Evolutionary conservation across 2,113 vertebrate species (phyloP).

Genomic region (Mionectes macconnelli): DNA sequence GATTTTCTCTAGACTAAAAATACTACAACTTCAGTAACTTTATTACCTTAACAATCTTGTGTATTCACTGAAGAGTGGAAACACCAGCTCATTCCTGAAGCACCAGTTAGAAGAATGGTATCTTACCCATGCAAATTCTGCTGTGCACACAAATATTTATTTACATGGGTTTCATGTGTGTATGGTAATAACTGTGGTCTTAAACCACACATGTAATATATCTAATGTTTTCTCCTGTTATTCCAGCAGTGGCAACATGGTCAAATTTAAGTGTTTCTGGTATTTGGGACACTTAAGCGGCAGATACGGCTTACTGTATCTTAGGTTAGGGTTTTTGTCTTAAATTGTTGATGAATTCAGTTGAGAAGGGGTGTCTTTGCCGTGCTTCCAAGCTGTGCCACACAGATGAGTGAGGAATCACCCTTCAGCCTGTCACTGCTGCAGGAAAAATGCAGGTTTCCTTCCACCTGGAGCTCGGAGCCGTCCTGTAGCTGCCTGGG

Average conservation of each 20-base stretch:
- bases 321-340: background rate
- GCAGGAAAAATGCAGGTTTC: background rate
- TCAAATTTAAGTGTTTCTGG: background rate
- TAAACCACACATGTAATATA: background rate
- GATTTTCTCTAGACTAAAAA: background rate
- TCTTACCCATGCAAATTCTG: background rate
- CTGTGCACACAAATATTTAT: background rate
- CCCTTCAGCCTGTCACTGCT: background rate
- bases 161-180: background rate
- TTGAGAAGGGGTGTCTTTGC: background rate
- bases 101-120: background rate
- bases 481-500: background rate
- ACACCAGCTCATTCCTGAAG: background rate
- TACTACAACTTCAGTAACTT: background rate
- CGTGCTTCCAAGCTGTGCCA: background rate
- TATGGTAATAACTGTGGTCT: background rate
- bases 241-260: background rate
- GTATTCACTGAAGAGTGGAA: background rate
- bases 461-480: background rate
- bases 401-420: background rate
- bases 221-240: background rate
- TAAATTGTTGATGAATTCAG: background rate
- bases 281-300: background rate
- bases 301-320: background rate
- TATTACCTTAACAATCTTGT: background rate